These are phyloP conservation scores for Phasianus colchicus DNA, from an alignment of 2,113 vertebrate genomes.

Conservation along the genomic window DNA sequence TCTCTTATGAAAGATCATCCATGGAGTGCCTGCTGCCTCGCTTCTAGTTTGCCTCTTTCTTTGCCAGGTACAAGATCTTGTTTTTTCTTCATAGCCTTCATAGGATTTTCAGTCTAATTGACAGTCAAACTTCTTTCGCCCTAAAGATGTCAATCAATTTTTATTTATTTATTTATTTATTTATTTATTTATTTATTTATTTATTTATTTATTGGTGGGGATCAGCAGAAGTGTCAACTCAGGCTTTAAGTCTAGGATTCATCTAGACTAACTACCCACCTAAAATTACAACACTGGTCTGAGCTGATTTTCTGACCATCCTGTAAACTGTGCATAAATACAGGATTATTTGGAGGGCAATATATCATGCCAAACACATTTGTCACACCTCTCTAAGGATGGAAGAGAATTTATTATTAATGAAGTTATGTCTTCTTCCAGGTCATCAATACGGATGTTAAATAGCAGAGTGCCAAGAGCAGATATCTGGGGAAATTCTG, in stretches of 20 bases:
- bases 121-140: not conserved
- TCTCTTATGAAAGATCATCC: not conserved
- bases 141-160: not conserved
- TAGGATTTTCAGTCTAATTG: not conserved
- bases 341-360: not conserved
- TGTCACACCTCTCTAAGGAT: not conserved
- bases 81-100: not conserved
- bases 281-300: not conserved
- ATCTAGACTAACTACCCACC: not conserved
- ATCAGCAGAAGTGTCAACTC: not conserved
- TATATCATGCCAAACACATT: not conserved
- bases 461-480: not conserved
- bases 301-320: not conserved
- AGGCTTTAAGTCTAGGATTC: not conserved
- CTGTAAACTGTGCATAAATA: not conserved
- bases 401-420: not conserved
- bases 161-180: not conserved
- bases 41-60: not conserved
- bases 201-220: not conserved
- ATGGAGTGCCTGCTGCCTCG: not conserved
- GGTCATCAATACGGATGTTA: conserved; percentile 10
- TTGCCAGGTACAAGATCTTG: not conserved
- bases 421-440: not conserved
- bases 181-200: too few species aligned
- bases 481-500: not conserved